Percentiles rank a stretch among this genome's conserved stretches.
These are phyloP conservation scores for Ciconia stormi DNA, from an alignment of 2,113 vertebrate species.

Conservation along the genomic window DNA sequence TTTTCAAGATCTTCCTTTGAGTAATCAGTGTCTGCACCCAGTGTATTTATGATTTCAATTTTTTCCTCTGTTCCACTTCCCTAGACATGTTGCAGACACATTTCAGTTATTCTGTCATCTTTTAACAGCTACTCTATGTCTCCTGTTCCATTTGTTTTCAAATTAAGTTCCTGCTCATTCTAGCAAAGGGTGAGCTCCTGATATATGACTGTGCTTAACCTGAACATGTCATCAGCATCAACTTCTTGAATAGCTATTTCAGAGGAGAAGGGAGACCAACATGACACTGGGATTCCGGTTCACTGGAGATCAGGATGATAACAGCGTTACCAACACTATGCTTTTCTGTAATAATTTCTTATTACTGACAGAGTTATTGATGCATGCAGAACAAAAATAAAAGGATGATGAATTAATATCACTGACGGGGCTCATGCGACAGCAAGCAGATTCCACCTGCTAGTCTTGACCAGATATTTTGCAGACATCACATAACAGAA, in stretches of 20 bases:
- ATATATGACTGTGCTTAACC: neutral
- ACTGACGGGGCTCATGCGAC: neutral
- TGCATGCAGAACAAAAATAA: neutral
- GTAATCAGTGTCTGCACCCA: neutral
- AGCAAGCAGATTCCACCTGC: neutral
- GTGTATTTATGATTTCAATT: neutral
- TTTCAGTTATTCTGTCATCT: slow-evolving; percentile 21
- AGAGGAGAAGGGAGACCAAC: neutral
- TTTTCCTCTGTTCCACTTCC: neutral
- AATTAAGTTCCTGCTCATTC: slow-evolving; percentile 27
- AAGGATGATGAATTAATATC: neutral
- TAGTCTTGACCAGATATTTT: neutral
- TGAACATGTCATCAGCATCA: neutral
- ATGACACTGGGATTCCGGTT: neutral
- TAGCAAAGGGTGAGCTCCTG: neutral
- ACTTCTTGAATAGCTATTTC: neutral
- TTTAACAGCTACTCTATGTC: neutral
- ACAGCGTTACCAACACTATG: neutral
- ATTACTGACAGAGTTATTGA: neutral
- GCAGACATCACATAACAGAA: neutral
- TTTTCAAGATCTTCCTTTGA: neutral
- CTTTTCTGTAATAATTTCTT: neutral
- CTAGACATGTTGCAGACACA: neutral
- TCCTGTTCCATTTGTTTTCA: slow-evolving; percentile 29
- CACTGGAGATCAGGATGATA: neutral